Conservation (phyloP, 2,888 invertebrate species). For the Orthosia incerta region DNA sequence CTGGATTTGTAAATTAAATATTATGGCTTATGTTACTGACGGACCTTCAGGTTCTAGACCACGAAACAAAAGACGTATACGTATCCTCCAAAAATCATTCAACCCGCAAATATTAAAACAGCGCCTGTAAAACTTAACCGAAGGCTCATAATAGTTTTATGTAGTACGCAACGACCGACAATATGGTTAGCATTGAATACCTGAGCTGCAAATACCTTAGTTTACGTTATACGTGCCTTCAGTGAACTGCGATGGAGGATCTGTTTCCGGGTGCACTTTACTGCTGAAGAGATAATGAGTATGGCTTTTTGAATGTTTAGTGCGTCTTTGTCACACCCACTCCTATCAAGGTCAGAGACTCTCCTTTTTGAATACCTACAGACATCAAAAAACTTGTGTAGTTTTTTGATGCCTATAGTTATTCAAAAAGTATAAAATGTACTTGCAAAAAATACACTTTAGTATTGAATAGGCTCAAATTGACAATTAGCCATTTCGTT, state of each 20-base stretch:
- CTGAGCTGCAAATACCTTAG: conserved; percentile 49
- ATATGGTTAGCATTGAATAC: conserved; percentile 66
- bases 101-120: conserved; percentile 64
- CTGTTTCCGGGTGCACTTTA: background rate
- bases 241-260: background rate
- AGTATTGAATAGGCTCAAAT: conserved; percentile 24
- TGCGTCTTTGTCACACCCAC: too few species aligned
- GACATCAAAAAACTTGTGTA: too few species aligned
- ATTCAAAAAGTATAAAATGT: background rate
- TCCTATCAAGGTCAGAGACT: too few species aligned
- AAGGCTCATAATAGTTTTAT: conserved; percentile 76
- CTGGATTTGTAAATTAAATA: too few species aligned
- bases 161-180: conserved; percentile 63
- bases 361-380: too few species aligned
- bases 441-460: conserved; percentile 2
- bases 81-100: background rate
- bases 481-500: conserved; percentile 22
- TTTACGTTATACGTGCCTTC: conserved; percentile 27
- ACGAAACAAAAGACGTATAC: conserved; percentile 2
- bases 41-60: too few species aligned
- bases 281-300: background rate
- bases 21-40: too few species aligned
- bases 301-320: background rate
- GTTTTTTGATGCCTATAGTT: background rate
- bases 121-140: conserved; percentile 71